Percentiles rank a stretch among this genome's conserved stretches.
phyloP scores from a whole-genome alignment of 1,140 invertebrate genomes.

The Caerostris darwini region DNA sequence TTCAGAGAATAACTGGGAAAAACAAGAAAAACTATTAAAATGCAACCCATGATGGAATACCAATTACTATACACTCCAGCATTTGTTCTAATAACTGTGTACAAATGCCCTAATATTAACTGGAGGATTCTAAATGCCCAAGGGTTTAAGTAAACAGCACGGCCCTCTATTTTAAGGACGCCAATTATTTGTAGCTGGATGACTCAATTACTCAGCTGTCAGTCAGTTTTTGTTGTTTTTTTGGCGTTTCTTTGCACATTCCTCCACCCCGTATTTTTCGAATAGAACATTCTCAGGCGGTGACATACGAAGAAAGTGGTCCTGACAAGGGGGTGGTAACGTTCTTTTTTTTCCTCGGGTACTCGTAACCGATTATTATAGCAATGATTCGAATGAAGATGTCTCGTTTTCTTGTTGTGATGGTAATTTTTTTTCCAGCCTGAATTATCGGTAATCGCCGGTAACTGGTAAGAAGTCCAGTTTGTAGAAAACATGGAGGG shows the following conservation, averaged over 20 bases:
- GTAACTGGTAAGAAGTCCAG: too few relatives aligned
- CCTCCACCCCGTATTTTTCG: background rate
- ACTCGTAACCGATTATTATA: conserved; percentile 29
- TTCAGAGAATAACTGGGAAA: background rate
- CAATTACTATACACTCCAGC: conserved; percentile 38
- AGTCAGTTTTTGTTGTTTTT: conserved; percentile 23
- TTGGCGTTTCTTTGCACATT: background rate
- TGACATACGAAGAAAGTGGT: conserved; percentile 67
- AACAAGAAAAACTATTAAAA: conserved; percentile 68
- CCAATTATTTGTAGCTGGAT: conserved; percentile 45
- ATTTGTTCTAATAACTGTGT: conserved; percentile 36
- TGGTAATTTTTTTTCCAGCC: background rate
- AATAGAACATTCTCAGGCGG: conserved; percentile 43
- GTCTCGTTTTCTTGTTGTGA: conserved; percentile 25
- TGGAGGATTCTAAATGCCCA: conserved; percentile 38
- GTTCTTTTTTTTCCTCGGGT: background rate
- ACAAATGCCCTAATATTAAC: background rate
- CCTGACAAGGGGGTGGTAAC: conserved; percentile 56
- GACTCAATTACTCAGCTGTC: conserved; percentile 64
- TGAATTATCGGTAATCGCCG: background rate
- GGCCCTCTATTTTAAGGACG: conserved; percentile 30
- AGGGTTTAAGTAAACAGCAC: background rate
- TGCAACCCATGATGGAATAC: conserved; percentile 45
- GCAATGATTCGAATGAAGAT: conserved; percentile 9
- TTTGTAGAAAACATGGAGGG: too few relatives aligned